Evolutionary conservation across 2,888 invertebrate species (phyloP), one percentile per base, ranked within the genome.

Genomic region (Drosophila falleni): DNA sequence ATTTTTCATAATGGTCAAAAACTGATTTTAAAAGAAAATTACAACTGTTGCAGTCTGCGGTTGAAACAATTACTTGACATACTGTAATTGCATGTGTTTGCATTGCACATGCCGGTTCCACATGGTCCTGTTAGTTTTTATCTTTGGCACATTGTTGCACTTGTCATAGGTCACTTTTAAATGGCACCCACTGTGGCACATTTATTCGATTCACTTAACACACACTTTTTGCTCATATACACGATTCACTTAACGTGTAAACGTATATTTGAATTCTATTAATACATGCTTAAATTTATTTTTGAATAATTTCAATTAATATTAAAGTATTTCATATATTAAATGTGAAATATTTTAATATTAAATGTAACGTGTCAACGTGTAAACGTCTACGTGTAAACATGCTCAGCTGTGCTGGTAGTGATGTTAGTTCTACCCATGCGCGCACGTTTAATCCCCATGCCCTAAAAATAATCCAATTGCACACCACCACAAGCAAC

Each of bases 401-500:
- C 37, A 39, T 51, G 41, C 60, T 51, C 23, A 31, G 23, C 11
- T 33, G 10, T 19, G 23, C 11, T 33, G 10, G 19, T 44, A 15
- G 29, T 63, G 53, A 16, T 35, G 10, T 16, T 44, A 16, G 29
- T 63, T 47, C 61, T 66, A 76, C 58, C 76, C 80, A 75, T 77
- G 76, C 80, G 77, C 78, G 75, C 80, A 72, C 58, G 73, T 39
- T 55, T 81, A 77, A 83, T 74, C 84, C 75, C 51, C 55, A 33
- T 63, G 61, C 81, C 60, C 71, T 59, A 53, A 51, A 75, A 56
- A 62, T 80, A 86, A 87, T 78, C 88, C 85, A 81, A 88, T 79
- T 86, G 87, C 87, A 74, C 80, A 80, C 76, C 73, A 79, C 70
- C 80, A 75, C 54, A 55, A 77, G 16, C 37, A 61, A 49, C 55